Conservation (phyloP, 2,797 vertebrate genomes). For the Pelobates cultripes region DNA sequence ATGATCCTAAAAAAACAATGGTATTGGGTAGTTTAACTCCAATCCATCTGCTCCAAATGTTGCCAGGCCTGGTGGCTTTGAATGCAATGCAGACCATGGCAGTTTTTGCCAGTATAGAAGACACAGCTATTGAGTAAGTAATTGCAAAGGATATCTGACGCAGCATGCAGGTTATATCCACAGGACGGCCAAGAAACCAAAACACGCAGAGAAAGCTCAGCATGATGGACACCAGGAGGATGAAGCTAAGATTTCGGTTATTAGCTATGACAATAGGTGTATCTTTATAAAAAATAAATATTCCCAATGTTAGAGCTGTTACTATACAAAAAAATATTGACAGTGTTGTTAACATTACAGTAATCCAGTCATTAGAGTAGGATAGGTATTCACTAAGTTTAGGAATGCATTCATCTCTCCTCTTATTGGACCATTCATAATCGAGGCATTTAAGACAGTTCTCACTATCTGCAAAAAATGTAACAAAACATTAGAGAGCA, state of each 20-base stretch:
- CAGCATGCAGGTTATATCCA: slow-evolving; percentile 4
- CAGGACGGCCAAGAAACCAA: slow-evolving; percentile 8
- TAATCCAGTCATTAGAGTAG: too few species aligned
- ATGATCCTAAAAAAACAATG: background rate
- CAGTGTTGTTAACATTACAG: too few species aligned
- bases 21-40: background rate
- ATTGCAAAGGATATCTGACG: background rate
- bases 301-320: background rate
- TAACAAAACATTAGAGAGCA: too few species aligned
- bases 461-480: too few species aligned
- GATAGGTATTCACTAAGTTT: too few species aligned
- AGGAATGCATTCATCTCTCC: too few species aligned
- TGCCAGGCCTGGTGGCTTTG: slow-evolving; percentile 1
- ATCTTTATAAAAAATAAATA: slow-evolving; percentile 9
- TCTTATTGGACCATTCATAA: too few species aligned
- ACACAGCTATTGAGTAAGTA: background rate
- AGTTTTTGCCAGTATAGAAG: slow-evolving; percentile 15
- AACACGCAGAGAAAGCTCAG: slow-evolving; percentile 13
- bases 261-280: slow-evolving; percentile 46
- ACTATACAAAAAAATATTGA: background rate
- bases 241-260: slow-evolving; percentile 42
- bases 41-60: background rate
- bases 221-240: background rate
- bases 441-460: too few species aligned
- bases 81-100: background rate